Conservation (phyloP, 2,113 vertebrate genomes). For the Gallinago undulata region DNA sequence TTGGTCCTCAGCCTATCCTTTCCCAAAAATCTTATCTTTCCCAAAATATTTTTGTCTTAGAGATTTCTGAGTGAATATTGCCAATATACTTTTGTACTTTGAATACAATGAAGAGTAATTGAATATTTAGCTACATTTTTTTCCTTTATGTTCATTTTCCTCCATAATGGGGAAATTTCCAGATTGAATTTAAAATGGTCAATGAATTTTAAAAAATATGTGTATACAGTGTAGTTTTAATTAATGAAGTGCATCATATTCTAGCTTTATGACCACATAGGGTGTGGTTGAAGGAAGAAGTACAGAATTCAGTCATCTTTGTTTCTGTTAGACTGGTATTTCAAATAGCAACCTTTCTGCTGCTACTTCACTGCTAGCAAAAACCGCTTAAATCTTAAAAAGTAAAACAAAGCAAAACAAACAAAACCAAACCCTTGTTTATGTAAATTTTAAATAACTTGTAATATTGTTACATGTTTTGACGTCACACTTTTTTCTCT, state of each 20-base stretch:
- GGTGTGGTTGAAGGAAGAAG: not conserved
- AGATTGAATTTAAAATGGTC: not conserved
- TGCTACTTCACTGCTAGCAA: not conserved
- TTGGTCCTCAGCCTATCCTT: not conserved
- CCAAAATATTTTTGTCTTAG: not conserved
- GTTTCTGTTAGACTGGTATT: not conserved
- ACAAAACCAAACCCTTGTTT: not conserved
- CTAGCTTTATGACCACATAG: not conserved
- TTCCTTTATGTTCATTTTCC: not conserved
- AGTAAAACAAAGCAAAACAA: not conserved
- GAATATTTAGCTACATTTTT: not conserved
- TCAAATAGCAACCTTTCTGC: not conserved
- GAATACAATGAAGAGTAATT: not conserved
- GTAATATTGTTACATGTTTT: not conserved
- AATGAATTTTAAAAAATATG: not conserved
- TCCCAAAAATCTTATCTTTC: not conserved
- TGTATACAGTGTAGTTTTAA: not conserved
- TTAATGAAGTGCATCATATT: not conserved
- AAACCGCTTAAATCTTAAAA: accelerated
- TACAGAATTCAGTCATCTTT: not conserved
- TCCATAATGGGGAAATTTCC: not conserved
- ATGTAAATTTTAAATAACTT: not conserved
- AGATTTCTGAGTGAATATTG: not conserved
- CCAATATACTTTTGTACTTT: not conserved
- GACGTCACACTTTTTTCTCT: not conserved